phyloP scores from a whole-genome alignment of 1,140 invertebrate species.

The Calephelis nemesis region DNA sequence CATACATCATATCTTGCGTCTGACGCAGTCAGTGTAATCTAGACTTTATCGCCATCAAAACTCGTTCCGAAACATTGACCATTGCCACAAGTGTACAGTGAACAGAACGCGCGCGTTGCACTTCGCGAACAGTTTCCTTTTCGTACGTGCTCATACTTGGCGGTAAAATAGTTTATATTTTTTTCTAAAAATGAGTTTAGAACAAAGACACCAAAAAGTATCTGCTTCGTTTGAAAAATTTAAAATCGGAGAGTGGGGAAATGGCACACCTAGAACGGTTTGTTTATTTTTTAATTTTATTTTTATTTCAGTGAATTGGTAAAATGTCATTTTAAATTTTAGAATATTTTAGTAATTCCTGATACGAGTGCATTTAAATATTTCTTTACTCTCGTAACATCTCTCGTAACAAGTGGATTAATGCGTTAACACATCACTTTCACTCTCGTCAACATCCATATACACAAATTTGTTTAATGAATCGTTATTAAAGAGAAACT shows the following conservation, averaged over 20 bases:
- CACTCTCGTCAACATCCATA: constrained; percentile 34
- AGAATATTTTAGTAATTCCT: background rate
- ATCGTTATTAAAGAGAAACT: constrained; percentile 22
- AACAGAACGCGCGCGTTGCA: constrained; percentile 44
- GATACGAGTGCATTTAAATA: background rate
- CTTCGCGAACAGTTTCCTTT: constrained; percentile 41
- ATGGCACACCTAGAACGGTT: constrained; percentile 51
- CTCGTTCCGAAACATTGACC: constrained; percentile 3
- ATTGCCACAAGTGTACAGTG: constrained; percentile 17
- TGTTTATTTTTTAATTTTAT: constrained; percentile 35
- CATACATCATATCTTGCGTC: too few relatives aligned
- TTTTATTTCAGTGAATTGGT: constrained; percentile 15
- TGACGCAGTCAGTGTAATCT: background rate
- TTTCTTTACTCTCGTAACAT: constrained; percentile 7
- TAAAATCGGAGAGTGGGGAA: constrained; percentile 69
- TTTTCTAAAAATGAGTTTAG: constrained; percentile 66
- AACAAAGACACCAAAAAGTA: constrained; percentile 69
- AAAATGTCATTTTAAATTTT: background rate
- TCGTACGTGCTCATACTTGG: constrained; percentile 43
- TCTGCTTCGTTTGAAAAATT: constrained; percentile 71
- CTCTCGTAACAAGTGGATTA: constrained; percentile 14
- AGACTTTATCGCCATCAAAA: constrained; percentile 6
- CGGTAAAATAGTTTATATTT: constrained; percentile 50
- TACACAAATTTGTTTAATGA: constrained; percentile 26
- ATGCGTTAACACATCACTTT: constrained; percentile 29